Evolutionary conservation across 1,140 invertebrate species (phyloP).

Genomic region (Leptinotarsa lineolata): DNA sequence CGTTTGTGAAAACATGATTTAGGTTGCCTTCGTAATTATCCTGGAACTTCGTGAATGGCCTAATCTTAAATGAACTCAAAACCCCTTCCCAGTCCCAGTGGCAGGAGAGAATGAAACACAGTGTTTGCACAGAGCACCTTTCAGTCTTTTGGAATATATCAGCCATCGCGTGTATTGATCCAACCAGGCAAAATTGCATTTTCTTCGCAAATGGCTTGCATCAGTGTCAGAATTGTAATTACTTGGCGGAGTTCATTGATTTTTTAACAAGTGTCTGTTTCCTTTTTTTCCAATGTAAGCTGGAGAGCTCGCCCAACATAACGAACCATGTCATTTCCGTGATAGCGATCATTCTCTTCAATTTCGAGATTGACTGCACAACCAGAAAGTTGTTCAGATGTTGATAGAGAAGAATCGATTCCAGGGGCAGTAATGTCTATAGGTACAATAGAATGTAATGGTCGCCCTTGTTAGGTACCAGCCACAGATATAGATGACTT

Average conservation of each 20-base stretch:
- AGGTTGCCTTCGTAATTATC: constrained; percentile 39
- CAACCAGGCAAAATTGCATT: constrained; percentile 37
- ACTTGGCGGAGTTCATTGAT: too few species aligned
- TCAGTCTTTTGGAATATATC: constrained; percentile 43
- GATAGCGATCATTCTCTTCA: too few species aligned
- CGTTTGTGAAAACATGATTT: constrained; percentile 32
- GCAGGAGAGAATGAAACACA: constrained; percentile 41
- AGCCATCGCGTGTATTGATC: constrained; percentile 37
- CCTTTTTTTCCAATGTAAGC: too few species aligned
- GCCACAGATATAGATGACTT: neutral
- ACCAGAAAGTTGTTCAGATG: neutral
- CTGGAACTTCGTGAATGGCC: constrained; percentile 41
- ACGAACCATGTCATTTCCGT: too few species aligned
- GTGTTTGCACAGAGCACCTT: constrained; percentile 41
- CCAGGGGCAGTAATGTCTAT: neutral
- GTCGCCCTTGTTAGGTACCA: neutral
- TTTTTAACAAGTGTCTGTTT: too few species aligned
- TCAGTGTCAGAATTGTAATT: too few species aligned
- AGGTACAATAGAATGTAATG: neutral
- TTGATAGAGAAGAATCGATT: neutral
- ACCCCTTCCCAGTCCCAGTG: constrained; percentile 30
- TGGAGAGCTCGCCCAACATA: too few species aligned
- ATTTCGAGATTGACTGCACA: neutral
- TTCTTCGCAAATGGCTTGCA: constrained; percentile 20
- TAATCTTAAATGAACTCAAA: constrained; percentile 35